Base-by-base conservation (phyloP, 2,888 invertebrate genomes). In the Heliconius hortense region DNA sequence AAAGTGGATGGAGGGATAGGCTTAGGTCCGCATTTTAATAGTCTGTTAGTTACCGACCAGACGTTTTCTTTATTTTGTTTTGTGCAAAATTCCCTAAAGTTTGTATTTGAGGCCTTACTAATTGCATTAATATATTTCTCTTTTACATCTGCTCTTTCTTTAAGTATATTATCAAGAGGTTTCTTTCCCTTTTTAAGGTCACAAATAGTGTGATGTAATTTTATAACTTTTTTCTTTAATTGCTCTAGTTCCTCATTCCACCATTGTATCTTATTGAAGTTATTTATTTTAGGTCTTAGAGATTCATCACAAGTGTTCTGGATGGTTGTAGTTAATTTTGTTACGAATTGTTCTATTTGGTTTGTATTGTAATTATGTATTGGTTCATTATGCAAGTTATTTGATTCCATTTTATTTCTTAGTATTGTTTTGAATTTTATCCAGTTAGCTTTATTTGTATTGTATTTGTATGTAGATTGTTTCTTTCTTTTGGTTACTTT, bases 1-100 rank as follows among this genome's bases (percentile, higher is more conserved):
- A 63, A 31, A 28, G 31, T 31, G 15, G 15, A 63, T 18, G 31
- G 31, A 28, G 31, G 31, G 18, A 13, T 2, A 18, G 26, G 3
- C 4, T 1, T 15, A 15, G 28, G 62, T 2, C 18, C 21, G 4
- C 13, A 18, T 63, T 28, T 18, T 4, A 28, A 5, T 28, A 26
- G 2, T 62, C 7, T 31, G 18, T 63, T 63, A 7, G 31, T 63
- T 8, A 63, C 63, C 31, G 31, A 63, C 63, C 63, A 63, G 18
- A 63, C 31, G 18, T 63, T 31, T 28, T 63, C 63, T 31, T 63
- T 63, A 8, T 64, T 64, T 21, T 64, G 64, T 64, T 21, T 31
- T 31, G 21, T 31, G 21, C 64, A 35, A 18, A 64, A 64, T 18
- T 21, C 11, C 21, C 35, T 64, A 31, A 64, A 64, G 10, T 64